Base-by-base conservation (phyloP, 2,797 vertebrate species). In the Tympanoctomys barrerae region DNA sequence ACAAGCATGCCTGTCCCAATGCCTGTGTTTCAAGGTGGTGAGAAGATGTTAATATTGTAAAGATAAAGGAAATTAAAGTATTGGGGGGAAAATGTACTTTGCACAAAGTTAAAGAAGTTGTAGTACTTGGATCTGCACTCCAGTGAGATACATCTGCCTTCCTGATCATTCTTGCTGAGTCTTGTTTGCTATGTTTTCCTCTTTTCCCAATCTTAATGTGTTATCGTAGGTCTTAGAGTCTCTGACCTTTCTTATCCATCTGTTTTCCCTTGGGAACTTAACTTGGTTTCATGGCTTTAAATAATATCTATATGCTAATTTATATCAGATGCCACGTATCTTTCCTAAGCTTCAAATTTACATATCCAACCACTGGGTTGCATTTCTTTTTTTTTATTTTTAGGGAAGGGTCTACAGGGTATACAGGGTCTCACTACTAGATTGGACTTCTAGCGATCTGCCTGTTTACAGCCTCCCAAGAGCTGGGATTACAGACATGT, bases 161-260 rank as follows among this genome's bases (percentile, higher is more conserved):
- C 81, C 68, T 73, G 33, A 24, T 86, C 61, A n/a, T 82, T 89
- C 64, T 59, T 88, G 71, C 49, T 71, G 11, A 39, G 39, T 84
- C 61, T 77, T n/a, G 59, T 96, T 90, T 96, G 90, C 78, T 88
- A 10, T 46, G 68, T 70, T 9, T 70, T 93, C 24, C 18, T 79
- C 57, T 82, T 81, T 62, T 42, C 52, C 68, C 26, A 84, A 49
- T 82, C 39, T 93, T 59, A 82, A 46, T 93, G 12, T 94, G 10
- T 49, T 95, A n/a, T 84, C 61, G 70, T 14, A 90, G 33, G 22
- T 52, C 46, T 71, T 92, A 87, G 42, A 42, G 13, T 46, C 7
- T 21, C 57, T 68, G 33, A 54, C 22, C 42, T 79, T 90, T 80
- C 36, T 89, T 75, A 31, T 85, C 31, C 68, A 2, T 90, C 54